Evolutionary conservation across 2,888 invertebrate genomes (phyloP).

Genomic region (Harpalus rufipes): DNA sequence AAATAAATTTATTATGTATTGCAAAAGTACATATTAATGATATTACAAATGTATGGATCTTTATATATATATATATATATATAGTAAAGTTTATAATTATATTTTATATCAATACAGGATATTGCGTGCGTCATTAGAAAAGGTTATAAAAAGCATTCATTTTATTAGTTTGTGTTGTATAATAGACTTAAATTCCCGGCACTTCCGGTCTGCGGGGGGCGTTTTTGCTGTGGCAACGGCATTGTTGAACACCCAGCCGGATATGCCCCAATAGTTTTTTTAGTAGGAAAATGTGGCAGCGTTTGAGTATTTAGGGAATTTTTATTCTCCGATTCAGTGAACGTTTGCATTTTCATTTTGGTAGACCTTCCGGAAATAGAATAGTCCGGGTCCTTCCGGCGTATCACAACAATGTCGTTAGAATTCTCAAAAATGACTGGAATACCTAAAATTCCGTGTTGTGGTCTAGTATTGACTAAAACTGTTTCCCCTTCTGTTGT

Average conservation of each 20-base stretch:
- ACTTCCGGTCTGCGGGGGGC: not conserved
- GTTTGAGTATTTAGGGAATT: slow-evolving; percentile 78
- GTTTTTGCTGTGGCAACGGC: slow-evolving; percentile 70
- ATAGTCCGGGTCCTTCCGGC: slow-evolving; percentile 77
- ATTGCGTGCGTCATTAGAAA: no score
- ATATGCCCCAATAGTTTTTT: slow-evolving; percentile 76
- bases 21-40: no score
- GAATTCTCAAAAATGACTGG: slow-evolving; percentile 79
- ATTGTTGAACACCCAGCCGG: slow-evolving; percentile 84
- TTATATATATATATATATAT: no score
- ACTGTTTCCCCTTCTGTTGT: no score
- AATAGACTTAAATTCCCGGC: not conserved
- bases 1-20: no score
- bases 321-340: slow-evolving; percentile 81
- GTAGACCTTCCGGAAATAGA: slow-evolving; percentile 81
- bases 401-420: slow-evolving; percentile 81
- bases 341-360: slow-evolving; percentile 88
- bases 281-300: slow-evolving; percentile 83
- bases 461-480: no score
- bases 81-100: no score
- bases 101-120: no score
- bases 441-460: slow-evolving; percentile 71
- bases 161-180: no score
- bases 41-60: no score
- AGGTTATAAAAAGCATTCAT: no score